Base-by-base conservation (phyloP, 2,888 invertebrate genomes). In the Diarsia mendica region DNA sequence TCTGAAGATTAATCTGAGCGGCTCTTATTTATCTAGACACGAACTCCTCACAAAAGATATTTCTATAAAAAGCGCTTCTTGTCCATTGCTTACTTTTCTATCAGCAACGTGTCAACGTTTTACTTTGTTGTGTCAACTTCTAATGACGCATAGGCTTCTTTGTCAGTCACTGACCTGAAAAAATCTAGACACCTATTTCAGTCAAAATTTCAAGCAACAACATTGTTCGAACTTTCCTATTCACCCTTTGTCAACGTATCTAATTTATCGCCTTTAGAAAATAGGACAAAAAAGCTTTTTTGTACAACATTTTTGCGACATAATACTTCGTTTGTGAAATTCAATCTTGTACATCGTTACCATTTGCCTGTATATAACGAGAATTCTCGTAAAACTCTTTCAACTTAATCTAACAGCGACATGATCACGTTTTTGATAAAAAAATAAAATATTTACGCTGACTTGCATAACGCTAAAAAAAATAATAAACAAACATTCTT, bases 251-350 rank as follows among this genome's bases (percentile, higher is more conserved):
- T 79, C 76, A 75, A 64, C 67, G 82, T 28, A 67, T 75, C 51
- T 65, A 65, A 77, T 71, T 80, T 55, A 77, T 69, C 13, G 53
- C 48, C 55, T 44, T 60, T 63, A 74, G 55, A 84, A 75, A 64
- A 61, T 49, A 53, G 23, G 71, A 72, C 66, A 65, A 58, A 75
- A 67, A 72, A 63, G 55, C 64, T 48, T 81, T 79, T 79, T 71
- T 66, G 28, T 64, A 39, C 8, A 58, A 63, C 23, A 60, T 70
- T 71, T 74, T 69, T 55, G 48, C 55, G 10, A 67, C 20, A 71
- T 69, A 73, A 69, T 76, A 80, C 76, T 72, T 67, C 61, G 68
- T 65, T 74, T 76, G 55, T 70, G 74, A 80, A 79, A 87, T 75
- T 79, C 64, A 77, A 80, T 83, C 44, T 82, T 60, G 33, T 66